phyloP scores from a whole-genome alignment of 2,888 invertebrate genomes.

The Drosophila falleni region DNA sequence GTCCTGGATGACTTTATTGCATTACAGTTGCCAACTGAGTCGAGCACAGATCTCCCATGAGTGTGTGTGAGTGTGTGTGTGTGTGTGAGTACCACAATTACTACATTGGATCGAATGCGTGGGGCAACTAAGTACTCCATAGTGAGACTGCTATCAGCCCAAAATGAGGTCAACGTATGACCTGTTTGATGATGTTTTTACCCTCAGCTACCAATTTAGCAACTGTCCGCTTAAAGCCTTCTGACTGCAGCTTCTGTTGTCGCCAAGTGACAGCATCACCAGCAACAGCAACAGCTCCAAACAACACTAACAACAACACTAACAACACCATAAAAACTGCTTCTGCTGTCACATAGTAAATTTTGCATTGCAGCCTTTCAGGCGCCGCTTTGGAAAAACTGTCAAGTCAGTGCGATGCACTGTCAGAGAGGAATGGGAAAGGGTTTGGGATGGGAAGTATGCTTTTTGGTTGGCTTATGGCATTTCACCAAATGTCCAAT shows the following conservation, averaged over 20 bases:
- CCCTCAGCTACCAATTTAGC: constrained; percentile 46
- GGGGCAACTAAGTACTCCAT: constrained; percentile 12
- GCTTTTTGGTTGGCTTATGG: constrained; percentile 29
- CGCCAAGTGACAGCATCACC: constrained; percentile 58
- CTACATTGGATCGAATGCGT: constrained; percentile 59
- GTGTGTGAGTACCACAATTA: constrained; percentile 51
- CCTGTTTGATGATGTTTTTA: constrained; percentile 29
- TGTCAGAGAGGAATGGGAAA: not conserved
- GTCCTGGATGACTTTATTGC: constrained; percentile 69
- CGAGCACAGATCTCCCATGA: constrained; percentile 6
- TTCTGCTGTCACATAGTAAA: constrained; percentile 28
- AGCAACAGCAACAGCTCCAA: constrained; percentile 15
- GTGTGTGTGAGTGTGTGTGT: constrained; percentile 11
- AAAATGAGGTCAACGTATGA: constrained; percentile 51
- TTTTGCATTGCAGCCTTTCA: constrained; percentile 61
- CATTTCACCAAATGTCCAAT: constrained; percentile 14
- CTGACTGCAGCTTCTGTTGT: constrained; percentile 8
- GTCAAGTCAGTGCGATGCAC: constrained; percentile 52
- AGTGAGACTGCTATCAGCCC: not conserved
- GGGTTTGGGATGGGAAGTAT: not conserved
- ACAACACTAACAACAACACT: constrained; percentile 12
- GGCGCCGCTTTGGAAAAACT: constrained; percentile 51
- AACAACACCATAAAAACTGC: constrained; percentile 16
- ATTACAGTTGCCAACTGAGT: constrained; percentile 60
- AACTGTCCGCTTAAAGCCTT: constrained; percentile 40